phyloP scores from a whole-genome alignment of 2,888 invertebrate genomes.

The Trilocha varians region DNA sequence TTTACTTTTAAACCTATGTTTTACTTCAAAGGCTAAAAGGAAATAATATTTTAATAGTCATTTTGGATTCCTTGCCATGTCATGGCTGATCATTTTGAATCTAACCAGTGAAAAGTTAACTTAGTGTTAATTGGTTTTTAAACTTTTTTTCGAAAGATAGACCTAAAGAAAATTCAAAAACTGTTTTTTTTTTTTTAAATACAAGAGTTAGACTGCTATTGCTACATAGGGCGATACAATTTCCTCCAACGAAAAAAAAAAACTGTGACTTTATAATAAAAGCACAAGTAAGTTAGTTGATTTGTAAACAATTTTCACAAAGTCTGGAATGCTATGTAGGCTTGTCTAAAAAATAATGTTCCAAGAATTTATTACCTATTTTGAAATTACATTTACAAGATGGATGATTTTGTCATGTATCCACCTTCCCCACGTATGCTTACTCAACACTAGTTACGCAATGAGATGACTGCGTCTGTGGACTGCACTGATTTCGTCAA shows the following conservation, averaged over 20 bases:
- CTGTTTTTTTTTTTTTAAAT: not conserved
- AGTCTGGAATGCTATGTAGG: no score
- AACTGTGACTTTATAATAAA: no score
- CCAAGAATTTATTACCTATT: not conserved
- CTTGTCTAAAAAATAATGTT: no score
- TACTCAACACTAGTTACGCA: slow-evolving; percentile 40
- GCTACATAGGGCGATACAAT: no score
- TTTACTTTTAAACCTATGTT: not conserved
- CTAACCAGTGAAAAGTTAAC: no score
- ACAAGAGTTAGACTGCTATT: no score
- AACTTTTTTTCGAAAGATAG: not conserved
- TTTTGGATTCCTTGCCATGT: no score
- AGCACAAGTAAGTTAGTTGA: no score
- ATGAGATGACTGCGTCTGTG: slow-evolving; percentile 30
- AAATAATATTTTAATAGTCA: no score
- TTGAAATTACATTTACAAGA: not conserved
- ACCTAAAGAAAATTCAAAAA: not conserved
- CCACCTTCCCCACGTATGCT: slow-evolving; percentile 33
- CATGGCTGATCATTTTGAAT: no score
- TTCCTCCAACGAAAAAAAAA: no score
- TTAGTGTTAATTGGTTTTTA: not conserved
- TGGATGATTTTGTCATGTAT: slow-evolving; percentile 15
- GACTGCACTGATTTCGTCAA: slow-evolving; percentile 63
- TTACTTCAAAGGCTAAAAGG: not conserved
- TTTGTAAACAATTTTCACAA: no score